Base-by-base conservation (phyloP, 64 coral and sea anemone species). In the Acropora yongei region DNA sequence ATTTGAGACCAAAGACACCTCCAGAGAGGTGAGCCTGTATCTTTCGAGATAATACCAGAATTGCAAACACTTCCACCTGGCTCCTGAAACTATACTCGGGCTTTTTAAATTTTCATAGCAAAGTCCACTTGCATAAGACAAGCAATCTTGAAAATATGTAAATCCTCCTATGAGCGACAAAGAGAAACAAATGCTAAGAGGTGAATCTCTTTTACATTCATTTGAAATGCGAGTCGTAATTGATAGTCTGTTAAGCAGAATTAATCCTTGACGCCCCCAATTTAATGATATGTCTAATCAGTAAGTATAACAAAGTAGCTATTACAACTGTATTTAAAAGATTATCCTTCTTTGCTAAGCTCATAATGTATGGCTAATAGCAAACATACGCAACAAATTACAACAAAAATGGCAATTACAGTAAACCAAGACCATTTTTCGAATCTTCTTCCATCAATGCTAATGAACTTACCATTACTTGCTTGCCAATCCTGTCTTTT, bases 31-130 rank as follows among this genome's bases (percentile, higher is more conserved):
- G 5, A 14, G 18, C 42, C 68, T 16, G 2, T 5, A 2, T 4
- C 8, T 12, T 42, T 71, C 53, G 0, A 88, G 47, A 17, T 77
- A 85, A 75, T 92, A 92, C 90, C 90, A 91, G 72, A 91, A 91
- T 41, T 77, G 80, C 12, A 91, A 65, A 44, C 90, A 91, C 5
- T 50, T 49, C 61, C 78, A 79, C 8, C 68, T 78, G 13, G 44
- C 77, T 19, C 30, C 41, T 3, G 89, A 4, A 30, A 18, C 69
- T n/a, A 91, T 50, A 50, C 3, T n/a, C 5, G 47, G 89, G 40
- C 89, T 91, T 67, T 44, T 43, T 12, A 83, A 83, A 83, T 4
- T 47, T 19, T 42, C 80, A 39, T 68, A 47, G 19, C 80, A 30
- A 17, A 14, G 12, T 46, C 10, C 17, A 40, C 40, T 80, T 18